Percentiles rank a stretch among this genome's conserved stretches.
These are phyloP conservation scores for Villa cingulata DNA, from an alignment of 2,888 invertebrate genomes.

Conservation along the genomic window DNA sequence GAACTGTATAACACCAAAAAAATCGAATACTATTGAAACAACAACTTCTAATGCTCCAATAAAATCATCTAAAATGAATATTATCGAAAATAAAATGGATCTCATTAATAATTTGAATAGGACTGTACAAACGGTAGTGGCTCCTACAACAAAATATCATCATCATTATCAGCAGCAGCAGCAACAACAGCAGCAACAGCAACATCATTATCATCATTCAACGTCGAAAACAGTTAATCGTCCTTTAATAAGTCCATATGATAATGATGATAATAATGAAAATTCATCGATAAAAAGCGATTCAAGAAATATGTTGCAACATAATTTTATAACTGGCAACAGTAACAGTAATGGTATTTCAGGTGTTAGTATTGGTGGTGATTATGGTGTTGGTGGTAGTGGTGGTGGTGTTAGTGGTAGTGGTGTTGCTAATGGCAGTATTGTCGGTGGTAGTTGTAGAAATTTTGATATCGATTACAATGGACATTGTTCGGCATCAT, in stretches of 20 bases:
- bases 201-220: constrained; percentile 18
- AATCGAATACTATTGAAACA: constrained; percentile 2
- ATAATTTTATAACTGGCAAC: background rate
- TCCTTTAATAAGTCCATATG: constrained; percentile 6
- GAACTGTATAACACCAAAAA: too few species aligned
- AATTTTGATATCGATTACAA: constrained; percentile 15
- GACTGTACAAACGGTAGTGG: too few species aligned
- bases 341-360: background rate
- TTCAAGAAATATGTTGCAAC: background rate
- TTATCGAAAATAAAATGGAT: constrained; percentile 35
- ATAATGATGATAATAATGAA: background rate
- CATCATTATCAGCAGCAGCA: too few species aligned
- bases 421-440: constrained; percentile 27
- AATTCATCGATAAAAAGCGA: too few species aligned
- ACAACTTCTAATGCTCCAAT: background rate
- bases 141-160: too few species aligned
- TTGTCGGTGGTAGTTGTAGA: too few species aligned
- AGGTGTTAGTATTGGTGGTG: background rate
- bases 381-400: constrained; percentile 5
- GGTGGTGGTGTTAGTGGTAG: constrained; percentile 2
- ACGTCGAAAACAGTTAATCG: constrained; percentile 9
- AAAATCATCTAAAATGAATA: constrained; percentile 28
- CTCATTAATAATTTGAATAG: constrained; percentile 26
- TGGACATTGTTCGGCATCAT: constrained; percentile 26
- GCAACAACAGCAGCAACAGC: too few species aligned